Evolutionary conservation across 2,797 vertebrate species (phyloP), one percentile per base, ranked within the genome.

Genomic region (Molossus molossus): DNA sequence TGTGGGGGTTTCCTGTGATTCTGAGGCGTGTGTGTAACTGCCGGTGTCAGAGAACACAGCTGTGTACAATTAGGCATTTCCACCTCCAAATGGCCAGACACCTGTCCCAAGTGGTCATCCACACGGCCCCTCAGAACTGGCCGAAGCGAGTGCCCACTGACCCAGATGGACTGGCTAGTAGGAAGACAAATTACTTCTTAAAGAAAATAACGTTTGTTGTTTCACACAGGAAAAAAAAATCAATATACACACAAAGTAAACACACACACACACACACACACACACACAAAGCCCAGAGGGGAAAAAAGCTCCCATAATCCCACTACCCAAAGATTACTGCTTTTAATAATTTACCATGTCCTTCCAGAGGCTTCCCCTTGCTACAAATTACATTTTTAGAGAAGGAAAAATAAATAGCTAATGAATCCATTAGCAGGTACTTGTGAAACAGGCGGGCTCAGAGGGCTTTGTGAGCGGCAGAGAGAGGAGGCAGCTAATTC

Each of bases 361-460:
- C 94, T 97, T 95, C 93, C 76, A 70, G 89, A 91, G 80, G 94
- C 84, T 87, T 97, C 95, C 80, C 93, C 75, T 82, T 94, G 95
- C 94, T 96, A 92, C 95, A 97, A 95, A 96, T 97, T 96, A 96
- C 96, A 96, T 96, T 97, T 97, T 97, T 89, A 96, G 96, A 96
- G 87, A 82, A 96, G 94, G 96, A 90, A 96, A 97, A 97, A 96
- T 97, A 97, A 97, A 96, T 95, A 97, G 96, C 97, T 95, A 97
- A 97, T 95, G 97, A 97, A 94, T 97, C 97, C 96, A 98, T 97
- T 97, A 97, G 96, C 93, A 96, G 94, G 94, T 96, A 95, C 94
- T 96, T 95, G 94, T 96, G 95, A 97, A 95, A 79, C 83, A 73
- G 86, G 83, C 77, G 37, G 96, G 73, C 96, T 97, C 93, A 80